Evolutionary conservation across 35 echinoderm and acorn worm species (phyloP).

Genomic region (Nesometra sesokonis): DNA sequence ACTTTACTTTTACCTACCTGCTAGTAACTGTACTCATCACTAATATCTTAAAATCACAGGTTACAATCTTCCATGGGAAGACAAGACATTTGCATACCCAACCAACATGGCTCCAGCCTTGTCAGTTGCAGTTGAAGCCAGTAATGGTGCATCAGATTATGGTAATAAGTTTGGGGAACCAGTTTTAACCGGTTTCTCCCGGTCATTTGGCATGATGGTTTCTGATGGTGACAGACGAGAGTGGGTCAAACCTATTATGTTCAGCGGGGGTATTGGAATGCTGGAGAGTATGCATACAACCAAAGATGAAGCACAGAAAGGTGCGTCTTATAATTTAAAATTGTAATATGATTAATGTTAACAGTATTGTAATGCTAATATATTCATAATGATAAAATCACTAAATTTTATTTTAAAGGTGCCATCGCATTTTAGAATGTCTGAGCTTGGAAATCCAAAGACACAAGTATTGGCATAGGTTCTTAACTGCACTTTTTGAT

Average conservation of each 20-base stretch:
- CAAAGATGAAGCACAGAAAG: constrained; percentile 56
- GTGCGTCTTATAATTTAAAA: constrained; percentile 10
- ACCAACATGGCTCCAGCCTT: constrained; percentile 67
- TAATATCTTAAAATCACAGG: no score
- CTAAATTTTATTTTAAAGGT: no score
- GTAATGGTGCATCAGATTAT: constrained; percentile 95
- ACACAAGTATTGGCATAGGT: no score
- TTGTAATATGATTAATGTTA: no score
- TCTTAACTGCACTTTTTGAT: no score
- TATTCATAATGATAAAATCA: no score
- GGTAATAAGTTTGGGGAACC: constrained; percentile 98
- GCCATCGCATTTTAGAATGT: no score
- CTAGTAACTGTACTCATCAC: no score
- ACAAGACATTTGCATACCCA: constrained; percentile 49
- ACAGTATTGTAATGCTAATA: no score
- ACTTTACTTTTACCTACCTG: no score
- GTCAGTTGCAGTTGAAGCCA: constrained; percentile 77
- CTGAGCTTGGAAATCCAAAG: no score
- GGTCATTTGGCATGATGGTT: constrained; percentile 91
- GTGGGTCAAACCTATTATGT: constrained; percentile 99
- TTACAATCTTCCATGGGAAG: constrained; percentile 89
- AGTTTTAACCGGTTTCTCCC: constrained; percentile 78
- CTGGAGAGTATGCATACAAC: constrained; percentile 62
- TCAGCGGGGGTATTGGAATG: constrained; percentile 86
- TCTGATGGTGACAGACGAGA: constrained; percentile 69